Evolutionary conservation across 2,797 vertebrate genomes (phyloP).

Genomic region (Champsocephalus esox): DNA sequence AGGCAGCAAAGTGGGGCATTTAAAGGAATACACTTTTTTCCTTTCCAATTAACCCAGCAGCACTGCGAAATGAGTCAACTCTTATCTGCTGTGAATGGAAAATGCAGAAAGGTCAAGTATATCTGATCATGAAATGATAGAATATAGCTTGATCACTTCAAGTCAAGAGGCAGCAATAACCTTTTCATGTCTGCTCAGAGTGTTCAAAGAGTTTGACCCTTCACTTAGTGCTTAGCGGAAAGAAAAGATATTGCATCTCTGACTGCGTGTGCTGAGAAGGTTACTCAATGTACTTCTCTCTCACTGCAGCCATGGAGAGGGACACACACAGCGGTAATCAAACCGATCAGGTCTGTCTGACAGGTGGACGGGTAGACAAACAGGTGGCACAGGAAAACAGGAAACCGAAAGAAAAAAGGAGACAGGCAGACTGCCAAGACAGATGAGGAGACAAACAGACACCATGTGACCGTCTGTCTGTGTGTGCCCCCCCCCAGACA

Average conservation of each 20-base stretch:
- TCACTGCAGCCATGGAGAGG: conserved; percentile 16
- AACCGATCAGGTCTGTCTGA: conserved; percentile 48
- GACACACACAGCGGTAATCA: conserved; percentile 35
- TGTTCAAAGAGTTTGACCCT: conserved; percentile 1
- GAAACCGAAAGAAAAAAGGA: conserved; percentile 11
- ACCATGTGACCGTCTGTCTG: conserved; percentile 60
- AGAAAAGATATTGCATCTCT: background rate
- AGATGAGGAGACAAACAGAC: conserved; percentile 54
- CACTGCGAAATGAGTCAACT: conserved; percentile 30
- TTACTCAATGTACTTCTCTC: conserved; percentile 29
- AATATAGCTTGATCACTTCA: background rate
- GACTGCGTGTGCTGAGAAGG: conserved; percentile 4
- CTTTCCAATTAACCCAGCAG: conserved; percentile 43
- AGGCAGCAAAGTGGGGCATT: conserved; percentile 62
- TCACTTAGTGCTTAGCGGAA: background rate
- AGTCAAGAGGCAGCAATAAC: background rate
- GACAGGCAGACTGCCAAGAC: conserved; percentile 43
- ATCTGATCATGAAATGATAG: background rate
- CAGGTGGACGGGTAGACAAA: conserved; percentile 65
- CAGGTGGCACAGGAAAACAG: conserved; percentile 58
- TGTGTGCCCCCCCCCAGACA: conserved; percentile 24
- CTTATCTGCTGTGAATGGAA: conserved; percentile 2
- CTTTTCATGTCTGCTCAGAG: background rate
- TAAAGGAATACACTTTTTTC: conserved; percentile 56
- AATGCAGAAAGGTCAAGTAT: background rate